phyloP scores from a whole-genome alignment of 2,113 vertebrate species.

The Gymnocephalus cernua region DNA sequence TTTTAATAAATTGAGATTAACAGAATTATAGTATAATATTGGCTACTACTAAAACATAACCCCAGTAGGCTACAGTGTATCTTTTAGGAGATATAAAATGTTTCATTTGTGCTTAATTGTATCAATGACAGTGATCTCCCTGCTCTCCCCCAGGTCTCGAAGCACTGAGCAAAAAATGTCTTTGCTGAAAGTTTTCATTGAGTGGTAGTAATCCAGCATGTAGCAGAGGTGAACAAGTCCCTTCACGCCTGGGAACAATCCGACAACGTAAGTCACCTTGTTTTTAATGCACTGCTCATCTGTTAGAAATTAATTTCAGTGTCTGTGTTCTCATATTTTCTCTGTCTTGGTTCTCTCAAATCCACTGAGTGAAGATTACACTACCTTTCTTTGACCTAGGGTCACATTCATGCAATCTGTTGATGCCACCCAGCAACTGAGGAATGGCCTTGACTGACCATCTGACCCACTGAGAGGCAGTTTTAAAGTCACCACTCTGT shows the following conservation, averaged over 20 bases:
- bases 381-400: conserved; percentile 56
- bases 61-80: not conserved
- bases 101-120: not conserved
- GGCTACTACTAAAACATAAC: not conserved
- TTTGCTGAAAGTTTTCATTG: conserved; percentile 50
- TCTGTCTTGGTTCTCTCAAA: conserved; percentile 15
- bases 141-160: conserved; percentile 60
- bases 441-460: conserved; percentile 57
- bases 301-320: not conserved
- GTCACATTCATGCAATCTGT: conserved; percentile 80
- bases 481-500: conserved; percentile 20
- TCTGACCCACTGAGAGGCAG: conserved; percentile 30
- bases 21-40: not conserved
- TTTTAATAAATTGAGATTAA: not conserved
- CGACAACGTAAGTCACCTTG: conserved; percentile 68
- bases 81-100: not conserved
- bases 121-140: conserved; percentile 11
- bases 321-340: conserved; percentile 19
- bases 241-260: conserved; percentile 76
- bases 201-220: conserved; percentile 77
- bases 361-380: conserved; percentile 32
- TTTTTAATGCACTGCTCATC: not conserved
- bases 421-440: conserved; percentile 71
- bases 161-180: conserved; percentile 55
- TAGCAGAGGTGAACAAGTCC: conserved; percentile 78